Base-by-base conservation (phyloP, 1,140 invertebrate genomes). In the Lasaia peninsularis region DNA sequence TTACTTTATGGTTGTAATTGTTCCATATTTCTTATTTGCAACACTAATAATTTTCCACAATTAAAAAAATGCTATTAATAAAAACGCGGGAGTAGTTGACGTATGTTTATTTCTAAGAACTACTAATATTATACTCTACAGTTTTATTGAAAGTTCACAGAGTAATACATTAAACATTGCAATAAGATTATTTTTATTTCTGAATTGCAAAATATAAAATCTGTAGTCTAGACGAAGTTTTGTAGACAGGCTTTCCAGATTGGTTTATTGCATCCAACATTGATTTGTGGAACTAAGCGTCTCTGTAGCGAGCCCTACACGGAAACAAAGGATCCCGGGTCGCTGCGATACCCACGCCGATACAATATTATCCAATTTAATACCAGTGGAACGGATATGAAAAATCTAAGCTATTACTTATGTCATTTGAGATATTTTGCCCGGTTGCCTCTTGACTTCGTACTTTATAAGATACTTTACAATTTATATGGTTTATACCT, bases 261-360 rank as follows among this genome's bases (percentile, higher is more conserved):
- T 40, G 18, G 10, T 16, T 40, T 12, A 12, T 40, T 40, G 8
- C 18, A 18, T 40, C n/a, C 2, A 11, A 52, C 50, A 32, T 58
- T 58, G 56, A 51, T 58, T 37, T 58, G 71, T 71, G 62, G 66
- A 58, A 52, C 60, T 62, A 61, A 62, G 64, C 61, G 61, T 61
- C 58, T 58, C 37, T 3, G 14, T 18, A 16, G n/a, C 34, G 21
- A 40, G 52, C 21, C 28, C 52, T 50, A 40, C 60, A 14, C 21
- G 40, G 54, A 44, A 67, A 67, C 60, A 67, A 63, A 67, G 60
- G 52, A 37, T n/a, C 2, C 2, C 24, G 24, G 24, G 24, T 4
- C 1, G 24, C n/a, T n/a, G n/a, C 24, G 24, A 28, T 28, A 28
- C 8, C 52, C 48, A 49, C 40, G 8, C 16, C 44, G 37, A n/a